Percentiles rank a stretch among this genome's conserved stretches.
phyloP scores from a whole-genome alignment of 1,140 invertebrate genomes.

The Subanguina moxae region DNA sequence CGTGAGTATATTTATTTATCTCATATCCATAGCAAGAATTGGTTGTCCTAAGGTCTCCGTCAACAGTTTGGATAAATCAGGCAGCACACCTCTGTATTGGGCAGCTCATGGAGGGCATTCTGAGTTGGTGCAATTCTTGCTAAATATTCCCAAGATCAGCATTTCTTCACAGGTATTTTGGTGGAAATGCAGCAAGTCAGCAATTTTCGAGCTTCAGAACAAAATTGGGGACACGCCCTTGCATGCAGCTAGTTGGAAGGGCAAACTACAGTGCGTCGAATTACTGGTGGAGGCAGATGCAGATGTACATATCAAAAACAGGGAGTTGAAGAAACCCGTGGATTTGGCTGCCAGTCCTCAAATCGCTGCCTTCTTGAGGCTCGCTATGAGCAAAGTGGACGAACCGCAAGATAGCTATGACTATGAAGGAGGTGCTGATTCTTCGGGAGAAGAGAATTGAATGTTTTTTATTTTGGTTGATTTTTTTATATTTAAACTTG shows the following conservation, averaged over 20 bases:
- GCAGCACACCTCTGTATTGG: slow-evolving; percentile 71
- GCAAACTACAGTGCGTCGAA: slow-evolving; percentile 63
- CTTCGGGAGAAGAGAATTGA: neutral
- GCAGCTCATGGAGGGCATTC: slow-evolving; percentile 66
- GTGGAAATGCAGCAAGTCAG: neutral
- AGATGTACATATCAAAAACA: slow-evolving; percentile 63
- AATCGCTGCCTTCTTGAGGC: slow-evolving; percentile 60
- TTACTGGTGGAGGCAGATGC: slow-evolving; percentile 62
- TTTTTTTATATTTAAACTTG: no score
- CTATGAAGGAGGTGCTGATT: neutral
- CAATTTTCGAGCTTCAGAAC: slow-evolving; percentile 44
- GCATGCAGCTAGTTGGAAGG: slow-evolving; percentile 64
- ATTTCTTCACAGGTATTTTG: slow-evolving; percentile 61
- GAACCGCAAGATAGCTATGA: neutral
- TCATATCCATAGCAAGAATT: neutral
- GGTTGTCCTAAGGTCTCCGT: slow-evolving; percentile 64
- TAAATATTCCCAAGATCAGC: slow-evolving; percentile 58
- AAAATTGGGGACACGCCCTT: slow-evolving; percentile 65
- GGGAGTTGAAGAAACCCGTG: slow-evolving; percentile 63
- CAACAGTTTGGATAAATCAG: slow-evolving; percentile 70
- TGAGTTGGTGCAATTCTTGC: slow-evolving; percentile 58
- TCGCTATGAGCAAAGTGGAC: slow-evolving; percentile 47
- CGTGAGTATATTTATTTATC: slow-evolving; percentile 58
- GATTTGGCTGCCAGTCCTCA: slow-evolving; percentile 64
- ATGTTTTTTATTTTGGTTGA: no score